phyloP scores from a whole-genome alignment of 1,140 invertebrate species.

The Drosophila bocki region DNA sequence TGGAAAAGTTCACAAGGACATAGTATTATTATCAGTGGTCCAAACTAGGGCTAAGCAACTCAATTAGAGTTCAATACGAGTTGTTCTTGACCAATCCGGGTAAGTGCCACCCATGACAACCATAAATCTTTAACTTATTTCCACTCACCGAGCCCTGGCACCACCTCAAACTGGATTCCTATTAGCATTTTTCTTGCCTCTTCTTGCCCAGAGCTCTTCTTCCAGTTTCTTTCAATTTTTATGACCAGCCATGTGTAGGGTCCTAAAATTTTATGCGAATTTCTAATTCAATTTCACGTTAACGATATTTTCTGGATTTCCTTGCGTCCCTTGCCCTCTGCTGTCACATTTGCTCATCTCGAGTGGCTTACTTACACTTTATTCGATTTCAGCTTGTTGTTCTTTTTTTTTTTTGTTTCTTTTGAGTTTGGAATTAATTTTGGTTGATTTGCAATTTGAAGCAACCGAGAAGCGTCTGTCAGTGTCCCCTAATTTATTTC shows the following conservation, averaged over 20 bases:
- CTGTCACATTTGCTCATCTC: slow-evolving; percentile 29
- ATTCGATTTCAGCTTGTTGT: slow-evolving; percentile 69
- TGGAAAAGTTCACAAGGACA: slow-evolving; percentile 57
- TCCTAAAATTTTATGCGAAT: slow-evolving; percentile 64
- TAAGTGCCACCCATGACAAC: slow-evolving; percentile 5
- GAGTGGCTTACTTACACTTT: slow-evolving; percentile 44
- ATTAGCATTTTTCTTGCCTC: slow-evolving; percentile 22
- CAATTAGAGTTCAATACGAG: slow-evolving; percentile 46
- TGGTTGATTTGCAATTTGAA: slow-evolving; percentile 32
- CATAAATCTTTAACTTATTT: slow-evolving; percentile 31
- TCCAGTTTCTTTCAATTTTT: slow-evolving; percentile 27
- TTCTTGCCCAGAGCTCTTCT: background rate
- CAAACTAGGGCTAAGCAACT: slow-evolving; percentile 20
- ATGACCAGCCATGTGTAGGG: slow-evolving; percentile 48
- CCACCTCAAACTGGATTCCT: slow-evolving; percentile 10
- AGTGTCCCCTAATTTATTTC: slow-evolving; percentile 2
- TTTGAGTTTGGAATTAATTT: slow-evolving; percentile 28
- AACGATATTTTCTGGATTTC: slow-evolving; percentile 61
- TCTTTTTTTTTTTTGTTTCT: slow-evolving; percentile 36
- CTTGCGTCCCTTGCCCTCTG: background rate
- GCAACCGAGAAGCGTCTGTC: background rate
- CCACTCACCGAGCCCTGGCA: slow-evolving; percentile 14
- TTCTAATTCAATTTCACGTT: slow-evolving; percentile 73
- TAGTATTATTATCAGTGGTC: slow-evolving; percentile 15
- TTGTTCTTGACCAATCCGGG: slow-evolving; percentile 15